These are phyloP conservation scores for Metallyticus violacea DNA, from an alignment of 2,888 invertebrate genomes.

Conservation along the genomic window DNA sequence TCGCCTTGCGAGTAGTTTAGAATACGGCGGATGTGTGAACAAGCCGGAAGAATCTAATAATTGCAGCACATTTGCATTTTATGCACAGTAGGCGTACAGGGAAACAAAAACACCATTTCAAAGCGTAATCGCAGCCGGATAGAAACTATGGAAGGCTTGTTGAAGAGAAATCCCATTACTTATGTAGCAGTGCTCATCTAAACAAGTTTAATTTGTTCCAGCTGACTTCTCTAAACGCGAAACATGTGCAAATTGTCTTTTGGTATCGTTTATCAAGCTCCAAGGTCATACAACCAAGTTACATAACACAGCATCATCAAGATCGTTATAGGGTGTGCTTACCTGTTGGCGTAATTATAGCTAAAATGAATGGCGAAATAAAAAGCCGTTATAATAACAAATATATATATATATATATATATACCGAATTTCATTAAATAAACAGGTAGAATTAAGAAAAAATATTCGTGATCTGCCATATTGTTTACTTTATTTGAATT, in stretches of 20 bases:
- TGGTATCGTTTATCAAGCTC: neutral
- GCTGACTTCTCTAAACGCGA: neutral
- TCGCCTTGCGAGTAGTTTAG: too few relatives aligned
- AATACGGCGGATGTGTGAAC: neutral
- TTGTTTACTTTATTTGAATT: too few relatives aligned
- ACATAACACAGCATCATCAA: neutral
- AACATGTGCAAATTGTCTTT: neutral
- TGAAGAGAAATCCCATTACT: neutral
- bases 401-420: too few relatives aligned
- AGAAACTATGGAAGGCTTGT: neutral
- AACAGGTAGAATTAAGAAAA: too few relatives aligned
- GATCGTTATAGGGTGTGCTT: neutral
- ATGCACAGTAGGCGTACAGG: neutral
- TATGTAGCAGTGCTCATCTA: neutral
- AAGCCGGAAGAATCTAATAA: neutral
- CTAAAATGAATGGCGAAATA: too few relatives aligned
- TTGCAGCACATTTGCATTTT: neutral
- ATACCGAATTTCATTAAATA: too few relatives aligned
- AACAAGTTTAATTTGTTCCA: neutral
- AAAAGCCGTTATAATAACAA: too few relatives aligned
- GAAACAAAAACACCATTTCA: neutral
- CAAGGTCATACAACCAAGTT: neutral
- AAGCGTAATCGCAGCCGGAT: too few relatives aligned
- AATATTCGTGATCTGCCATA: too few relatives aligned
- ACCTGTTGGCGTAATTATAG: neutral